These are phyloP conservation scores for Rambutsinella grinnellia DNA, from an alignment of 2,888 invertebrate species.

Conservation along the genomic window DNA sequence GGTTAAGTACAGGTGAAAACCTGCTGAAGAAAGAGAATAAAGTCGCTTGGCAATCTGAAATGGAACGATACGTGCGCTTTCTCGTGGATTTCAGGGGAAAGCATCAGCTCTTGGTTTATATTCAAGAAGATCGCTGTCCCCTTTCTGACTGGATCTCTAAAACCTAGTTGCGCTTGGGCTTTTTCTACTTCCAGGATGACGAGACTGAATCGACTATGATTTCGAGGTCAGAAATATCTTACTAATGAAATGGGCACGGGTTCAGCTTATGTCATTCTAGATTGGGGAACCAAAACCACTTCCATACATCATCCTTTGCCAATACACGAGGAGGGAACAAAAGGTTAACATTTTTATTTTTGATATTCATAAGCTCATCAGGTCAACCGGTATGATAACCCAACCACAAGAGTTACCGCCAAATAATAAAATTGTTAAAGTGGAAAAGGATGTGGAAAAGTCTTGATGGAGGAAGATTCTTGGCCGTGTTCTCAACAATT, in stretches of 20 bases:
- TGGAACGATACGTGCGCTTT: constrained; percentile 17
- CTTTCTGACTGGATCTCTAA: constrained; percentile 47
- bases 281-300: constrained; percentile 45
- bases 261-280: constrained; percentile 49
- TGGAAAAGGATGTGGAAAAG: constrained; percentile 23
- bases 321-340: constrained; percentile 25
- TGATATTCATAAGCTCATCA: constrained; percentile 27
- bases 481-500: constrained; percentile 17
- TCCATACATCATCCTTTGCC: constrained; percentile 29
- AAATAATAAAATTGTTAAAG: too few species aligned
- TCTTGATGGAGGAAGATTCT: constrained; percentile 26
- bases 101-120: constrained; percentile 21
- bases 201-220: constrained; percentile 35
- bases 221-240: constrained; percentile 58
- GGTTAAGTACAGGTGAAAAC: too few species aligned
- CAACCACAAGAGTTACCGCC: too few species aligned
- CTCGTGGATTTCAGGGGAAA: constrained; percentile 30
- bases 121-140: constrained; percentile 37
- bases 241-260: too few species aligned
- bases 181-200: constrained; percentile 54
- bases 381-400: not conserved
- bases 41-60: constrained; percentile 26
- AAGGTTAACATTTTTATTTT: constrained; percentile 34
- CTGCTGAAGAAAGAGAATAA: constrained; percentile 36
- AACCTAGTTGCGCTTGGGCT: constrained; percentile 25